These are phyloP conservation scores for Pangasius sanitwongsei DNA, from an alignment of 2,797 vertebrate genomes.

Conservation along the genomic window DNA sequence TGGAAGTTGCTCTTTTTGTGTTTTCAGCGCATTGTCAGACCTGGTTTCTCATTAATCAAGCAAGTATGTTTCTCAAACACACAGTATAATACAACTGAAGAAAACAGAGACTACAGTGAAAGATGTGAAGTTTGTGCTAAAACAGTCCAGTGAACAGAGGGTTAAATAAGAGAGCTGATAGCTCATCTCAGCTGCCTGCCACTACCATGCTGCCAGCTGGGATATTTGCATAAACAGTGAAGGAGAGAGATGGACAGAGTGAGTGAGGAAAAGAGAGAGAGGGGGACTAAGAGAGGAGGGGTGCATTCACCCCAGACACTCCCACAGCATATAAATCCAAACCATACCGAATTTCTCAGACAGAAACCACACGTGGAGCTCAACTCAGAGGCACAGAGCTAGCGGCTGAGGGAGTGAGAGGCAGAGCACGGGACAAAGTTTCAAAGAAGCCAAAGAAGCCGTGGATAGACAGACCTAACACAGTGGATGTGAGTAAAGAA, in stretches of 20 bases:
- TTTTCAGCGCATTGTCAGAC: neutral
- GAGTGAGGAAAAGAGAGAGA: slow-evolving; percentile 1
- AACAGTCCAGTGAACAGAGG: slow-evolving; percentile 29
- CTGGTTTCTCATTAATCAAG: neutral
- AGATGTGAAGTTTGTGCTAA: neutral
- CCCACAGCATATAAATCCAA: slow-evolving; percentile 66
- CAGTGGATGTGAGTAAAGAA: neutral
- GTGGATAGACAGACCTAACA: slow-evolving; percentile 1
- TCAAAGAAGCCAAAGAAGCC: neutral
- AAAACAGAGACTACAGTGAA: neutral
- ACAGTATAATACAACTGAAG: neutral
- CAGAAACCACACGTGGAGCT: slow-evolving; percentile 65
- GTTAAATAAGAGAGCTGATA: slow-evolving; percentile 42
- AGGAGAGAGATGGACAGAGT: slow-evolving; percentile 46
- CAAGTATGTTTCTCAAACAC: neutral
- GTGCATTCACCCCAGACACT: slow-evolving; percentile 57
- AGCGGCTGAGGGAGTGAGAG: slow-evolving; percentile 39
- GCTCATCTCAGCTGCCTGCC: slow-evolving; percentile 48
- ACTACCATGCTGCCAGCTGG: slow-evolving; percentile 52
- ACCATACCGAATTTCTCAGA: slow-evolving; percentile 59
- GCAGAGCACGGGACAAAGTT: slow-evolving; percentile 11
- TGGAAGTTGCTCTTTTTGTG: neutral
- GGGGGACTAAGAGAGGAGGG: neutral
- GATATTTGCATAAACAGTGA: slow-evolving; percentile 61
- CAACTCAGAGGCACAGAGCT: slow-evolving; percentile 42